Base-by-base conservation (phyloP, 2,888 invertebrate genomes). In the Cephus sareptanus region DNA sequence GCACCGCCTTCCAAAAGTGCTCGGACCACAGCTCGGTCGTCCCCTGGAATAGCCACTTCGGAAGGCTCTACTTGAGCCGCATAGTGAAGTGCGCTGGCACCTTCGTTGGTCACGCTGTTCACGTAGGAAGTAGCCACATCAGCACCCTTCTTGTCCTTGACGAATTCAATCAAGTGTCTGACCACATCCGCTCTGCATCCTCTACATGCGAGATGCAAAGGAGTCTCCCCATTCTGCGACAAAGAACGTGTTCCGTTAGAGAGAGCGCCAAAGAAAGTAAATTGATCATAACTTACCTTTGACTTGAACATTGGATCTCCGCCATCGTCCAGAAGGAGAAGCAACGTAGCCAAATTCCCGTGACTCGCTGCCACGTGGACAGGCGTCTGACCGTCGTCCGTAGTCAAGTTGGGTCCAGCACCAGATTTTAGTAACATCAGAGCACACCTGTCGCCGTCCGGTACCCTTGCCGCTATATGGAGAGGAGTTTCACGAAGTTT, bases 341-440 rank as follows among this genome's bases (percentile, higher is more conserved):
- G 92, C 76, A 98, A 93, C 11, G 98, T 97, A 77, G 95, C 94
- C 76, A 98, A 92, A 91, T 98, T 98, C 0, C 99, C 99, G 87
- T 96, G 95, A 85, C 97, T 95, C 0, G 99, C 97, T 0, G 99
- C 98, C 31, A 99, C 98, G 90, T 99, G 99, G 6, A 99, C 96
- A 0, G 99, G 98, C 1, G 99, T 99, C 92, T 98, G 97, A 2
- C 99, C 98, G 91, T 99, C 98, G 91, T 98, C 97, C 79, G 98
- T 98, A 4, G 96, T 95, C 81, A 98, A 95, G 92, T 99, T 99
- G 1, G 99, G 98, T 80, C 98, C 97, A 12, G 99, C 99, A 0
- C 99, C 99, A 4, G 98, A 98, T 92, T 99, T 99, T 69, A 99
- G 93, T 82, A 99, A 93, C 98, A 99, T 99, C 85, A 99, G 94